Evolutionary conservation across 2,113 vertebrate genomes (phyloP).

Genomic region (Pollachius pollachius): DNA sequence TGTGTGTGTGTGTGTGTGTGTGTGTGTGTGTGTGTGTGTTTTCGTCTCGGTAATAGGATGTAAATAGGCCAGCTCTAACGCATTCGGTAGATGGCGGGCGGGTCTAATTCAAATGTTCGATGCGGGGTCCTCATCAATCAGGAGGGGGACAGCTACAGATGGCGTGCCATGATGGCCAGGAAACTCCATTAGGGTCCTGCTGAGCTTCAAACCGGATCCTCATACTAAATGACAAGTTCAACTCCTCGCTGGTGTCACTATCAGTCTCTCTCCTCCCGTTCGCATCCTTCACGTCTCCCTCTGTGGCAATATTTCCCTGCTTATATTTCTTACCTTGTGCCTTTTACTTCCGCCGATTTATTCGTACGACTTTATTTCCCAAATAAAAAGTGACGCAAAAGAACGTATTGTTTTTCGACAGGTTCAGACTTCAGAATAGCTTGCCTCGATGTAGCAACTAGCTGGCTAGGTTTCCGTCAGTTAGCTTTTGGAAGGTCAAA

Average conservation of each 20-base stretch:
- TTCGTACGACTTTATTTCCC: too few relatives aligned
- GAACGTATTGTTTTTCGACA: too few relatives aligned
- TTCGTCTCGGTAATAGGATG: slow-evolving; percentile 22
- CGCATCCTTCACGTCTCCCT: neutral
- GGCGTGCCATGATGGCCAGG: slow-evolving; percentile 14
- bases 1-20: neutral
- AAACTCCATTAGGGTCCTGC: slow-evolving; percentile 37
- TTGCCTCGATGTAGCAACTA: too few relatives aligned
- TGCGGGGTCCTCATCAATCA: slow-evolving; percentile 32
- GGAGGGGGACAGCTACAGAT: slow-evolving; percentile 33
- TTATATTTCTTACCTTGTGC: neutral
- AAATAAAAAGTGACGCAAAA: too few relatives aligned
- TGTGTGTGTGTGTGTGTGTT: neutral
- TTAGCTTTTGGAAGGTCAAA: too few relatives aligned
- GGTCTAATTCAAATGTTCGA: slow-evolving; percentile 25
- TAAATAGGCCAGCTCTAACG: slow-evolving; percentile 27
- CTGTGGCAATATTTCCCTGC: neutral
- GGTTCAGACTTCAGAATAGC: too few relatives aligned
- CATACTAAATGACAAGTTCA: neutral
- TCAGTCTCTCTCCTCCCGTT: neutral
- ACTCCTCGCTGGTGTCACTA: neutral
- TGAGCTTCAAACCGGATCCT: slow-evolving; percentile 5
- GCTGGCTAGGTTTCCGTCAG: too few relatives aligned
- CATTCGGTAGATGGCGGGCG: slow-evolving; percentile 5
- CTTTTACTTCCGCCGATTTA: neutral